A percentile compares a stretch with the other conserved stretches of the same genome.
Conservation (phyloP, 1,140 invertebrate genomes). For the Nylanderia fulva region DNA sequence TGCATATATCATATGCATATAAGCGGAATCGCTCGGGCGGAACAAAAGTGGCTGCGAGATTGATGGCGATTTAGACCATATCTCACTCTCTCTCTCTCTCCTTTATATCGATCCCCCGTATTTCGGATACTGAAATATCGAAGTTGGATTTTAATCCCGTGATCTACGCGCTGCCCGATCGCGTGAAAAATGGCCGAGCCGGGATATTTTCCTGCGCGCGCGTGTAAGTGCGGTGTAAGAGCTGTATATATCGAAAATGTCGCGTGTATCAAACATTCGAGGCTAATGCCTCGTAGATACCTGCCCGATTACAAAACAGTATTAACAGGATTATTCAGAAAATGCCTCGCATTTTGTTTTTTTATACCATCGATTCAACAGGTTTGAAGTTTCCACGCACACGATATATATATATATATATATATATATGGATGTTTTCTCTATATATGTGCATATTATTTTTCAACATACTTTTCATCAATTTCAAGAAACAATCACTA, state of each 20-base stretch:
- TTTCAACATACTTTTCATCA: no score
- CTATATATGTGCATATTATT: no score
- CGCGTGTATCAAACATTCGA: slow-evolving; percentile 47
- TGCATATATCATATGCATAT: slow-evolving; percentile 59
- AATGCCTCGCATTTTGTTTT: no score
- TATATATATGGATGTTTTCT: no score
- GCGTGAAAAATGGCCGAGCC: slow-evolving; percentile 40
- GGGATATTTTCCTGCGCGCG: neutral
- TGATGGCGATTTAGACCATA: slow-evolving; percentile 51
- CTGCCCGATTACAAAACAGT: slow-evolving; percentile 35
- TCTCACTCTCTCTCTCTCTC: neutral
- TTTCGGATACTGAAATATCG: slow-evolving; percentile 59
- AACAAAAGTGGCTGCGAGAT: slow-evolving; percentile 52
- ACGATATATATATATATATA: no score
- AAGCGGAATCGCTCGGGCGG: slow-evolving; percentile 50
- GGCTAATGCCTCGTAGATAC: slow-evolving; percentile 37
- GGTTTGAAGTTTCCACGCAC: no score
- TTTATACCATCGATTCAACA: no score
- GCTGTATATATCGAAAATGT: neutral
- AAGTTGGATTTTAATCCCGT: slow-evolving; percentile 52
- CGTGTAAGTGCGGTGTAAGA: no score
- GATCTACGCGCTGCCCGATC: slow-evolving; percentile 48
- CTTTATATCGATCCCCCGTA: slow-evolving; percentile 46
- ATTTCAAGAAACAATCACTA: no score
- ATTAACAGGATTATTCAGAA: no score